These are phyloP conservation scores for Gandaritis pyraliata DNA, from an alignment of 2,888 invertebrate species.

Conservation along the genomic window DNA sequence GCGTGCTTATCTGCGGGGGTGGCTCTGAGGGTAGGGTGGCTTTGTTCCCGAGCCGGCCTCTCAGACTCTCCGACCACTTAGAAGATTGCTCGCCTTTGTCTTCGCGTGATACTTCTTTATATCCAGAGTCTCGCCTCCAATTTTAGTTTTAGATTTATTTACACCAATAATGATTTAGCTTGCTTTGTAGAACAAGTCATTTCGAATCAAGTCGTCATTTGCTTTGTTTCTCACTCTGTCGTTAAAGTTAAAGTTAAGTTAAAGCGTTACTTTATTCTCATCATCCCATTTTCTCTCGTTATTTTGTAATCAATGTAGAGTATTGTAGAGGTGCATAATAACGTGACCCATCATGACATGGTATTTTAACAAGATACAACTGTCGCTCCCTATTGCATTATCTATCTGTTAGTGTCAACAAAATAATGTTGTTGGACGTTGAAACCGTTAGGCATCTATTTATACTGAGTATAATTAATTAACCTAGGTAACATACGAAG, in stretches of 20 bases:
- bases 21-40: slow-evolving; percentile 54
- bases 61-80: slow-evolving; percentile 76
- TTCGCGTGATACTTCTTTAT: slow-evolving; percentile 71
- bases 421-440: background rate
- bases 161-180: slow-evolving; percentile 49
- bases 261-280: too few species aligned
- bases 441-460: too few species aligned
- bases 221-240: slow-evolving; percentile 6
- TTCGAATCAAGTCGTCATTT: slow-evolving; percentile 27
- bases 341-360: too few species aligned
- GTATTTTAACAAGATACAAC: too few species aligned
- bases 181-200: slow-evolving; percentile 44
- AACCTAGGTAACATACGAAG: background rate
- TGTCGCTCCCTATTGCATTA: too few species aligned
- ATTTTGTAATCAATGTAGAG: too few species aligned
- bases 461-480: background rate
- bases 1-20: slow-evolving; percentile 66
- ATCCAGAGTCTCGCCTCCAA: slow-evolving; percentile 60
- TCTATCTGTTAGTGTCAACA: background rate
- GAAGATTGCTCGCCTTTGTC: slow-evolving; percentile 79
- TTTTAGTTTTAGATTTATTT: slow-evolving; percentile 65
- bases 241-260: too few species aligned
- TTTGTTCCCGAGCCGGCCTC: slow-evolving; percentile 62
- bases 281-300: too few species aligned
- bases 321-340: too few species aligned